Evolutionary conservation across 2,113 vertebrate genomes (phyloP).

Genomic region (Esox niger): DNA sequence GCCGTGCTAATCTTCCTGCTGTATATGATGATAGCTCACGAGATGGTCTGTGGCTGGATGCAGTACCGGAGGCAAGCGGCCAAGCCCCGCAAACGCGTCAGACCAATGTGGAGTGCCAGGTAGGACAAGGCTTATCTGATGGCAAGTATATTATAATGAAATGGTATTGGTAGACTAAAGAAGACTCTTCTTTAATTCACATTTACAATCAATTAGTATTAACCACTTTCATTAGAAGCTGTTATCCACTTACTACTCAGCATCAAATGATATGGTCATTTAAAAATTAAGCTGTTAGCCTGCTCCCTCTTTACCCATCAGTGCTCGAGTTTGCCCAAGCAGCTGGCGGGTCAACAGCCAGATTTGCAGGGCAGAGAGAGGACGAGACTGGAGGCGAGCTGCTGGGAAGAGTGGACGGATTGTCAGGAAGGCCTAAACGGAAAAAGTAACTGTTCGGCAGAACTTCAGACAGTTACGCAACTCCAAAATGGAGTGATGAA

Average conservation of each 20-base stretch:
- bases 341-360: constrained; percentile 61
- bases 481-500: too few species aligned
- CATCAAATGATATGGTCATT: rapidly evolving
- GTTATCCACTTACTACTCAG: neutral
- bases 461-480: too few species aligned
- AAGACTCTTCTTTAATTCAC: neutral
- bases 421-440: constrained; percentile 75
- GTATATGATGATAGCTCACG: constrained; percentile 85
- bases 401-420: constrained; percentile 74
- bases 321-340: constrained; percentile 50
- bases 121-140: constrained; percentile 54
- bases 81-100: constrained; percentile 73
- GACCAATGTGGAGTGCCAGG: constrained; percentile 75
- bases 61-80: constrained; percentile 78
- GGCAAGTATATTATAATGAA: neutral
- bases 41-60: constrained; percentile 86
- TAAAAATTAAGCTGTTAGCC: neutral
- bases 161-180: neutral
- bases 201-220: too few species aligned
- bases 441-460: too few species aligned
- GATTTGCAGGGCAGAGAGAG: constrained; percentile 51
- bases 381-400: constrained; percentile 59
- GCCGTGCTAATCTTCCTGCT: constrained; percentile 86
- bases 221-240: neutral
- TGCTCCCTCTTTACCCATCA: constrained; percentile 26